Conservation (phyloP, 2,113 vertebrate species). For the Felis chaus region DNA sequence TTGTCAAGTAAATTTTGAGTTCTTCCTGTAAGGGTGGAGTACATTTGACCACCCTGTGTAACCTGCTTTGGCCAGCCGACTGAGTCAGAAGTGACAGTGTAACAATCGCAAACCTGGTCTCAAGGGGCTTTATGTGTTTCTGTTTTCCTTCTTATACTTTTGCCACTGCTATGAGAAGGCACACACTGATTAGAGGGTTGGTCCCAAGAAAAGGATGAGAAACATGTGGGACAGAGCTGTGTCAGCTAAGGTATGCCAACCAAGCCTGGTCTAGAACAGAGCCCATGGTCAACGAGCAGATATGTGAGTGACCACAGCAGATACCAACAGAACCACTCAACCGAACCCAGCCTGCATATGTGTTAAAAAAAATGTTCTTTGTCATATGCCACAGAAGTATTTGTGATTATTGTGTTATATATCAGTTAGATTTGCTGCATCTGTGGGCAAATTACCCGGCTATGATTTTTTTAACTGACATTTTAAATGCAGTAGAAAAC, state of each 20-base stretch:
- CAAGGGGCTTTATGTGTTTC: not conserved
- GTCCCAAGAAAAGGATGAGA: not conserved
- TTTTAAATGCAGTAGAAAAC: constrained; percentile 22
- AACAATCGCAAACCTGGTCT: not conserved
- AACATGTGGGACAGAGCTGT: not conserved
- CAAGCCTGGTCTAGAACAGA: not conserved
- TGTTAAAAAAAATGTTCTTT: not conserved
- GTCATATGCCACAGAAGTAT: not conserved
- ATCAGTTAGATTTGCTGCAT: no score
- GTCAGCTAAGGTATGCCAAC: no score
- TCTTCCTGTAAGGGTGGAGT: not conserved
- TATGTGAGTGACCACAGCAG: not conserved
- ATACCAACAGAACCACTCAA: not conserved
- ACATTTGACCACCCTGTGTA: not conserved
- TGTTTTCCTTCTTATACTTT: not conserved
- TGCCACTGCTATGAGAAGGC: not conserved
- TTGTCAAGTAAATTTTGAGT: not conserved
- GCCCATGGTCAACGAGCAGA: no score
- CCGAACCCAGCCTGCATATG: not conserved
- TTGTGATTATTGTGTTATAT: not conserved
- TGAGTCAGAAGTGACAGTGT: not conserved
- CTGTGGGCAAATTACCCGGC: not conserved
- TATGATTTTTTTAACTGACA: not conserved
- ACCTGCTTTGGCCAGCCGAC: not conserved
- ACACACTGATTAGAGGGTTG: not conserved